Base-by-base conservation (phyloP, 2,113 vertebrate species). In the Tragelaphus strepsiceros region DNA sequence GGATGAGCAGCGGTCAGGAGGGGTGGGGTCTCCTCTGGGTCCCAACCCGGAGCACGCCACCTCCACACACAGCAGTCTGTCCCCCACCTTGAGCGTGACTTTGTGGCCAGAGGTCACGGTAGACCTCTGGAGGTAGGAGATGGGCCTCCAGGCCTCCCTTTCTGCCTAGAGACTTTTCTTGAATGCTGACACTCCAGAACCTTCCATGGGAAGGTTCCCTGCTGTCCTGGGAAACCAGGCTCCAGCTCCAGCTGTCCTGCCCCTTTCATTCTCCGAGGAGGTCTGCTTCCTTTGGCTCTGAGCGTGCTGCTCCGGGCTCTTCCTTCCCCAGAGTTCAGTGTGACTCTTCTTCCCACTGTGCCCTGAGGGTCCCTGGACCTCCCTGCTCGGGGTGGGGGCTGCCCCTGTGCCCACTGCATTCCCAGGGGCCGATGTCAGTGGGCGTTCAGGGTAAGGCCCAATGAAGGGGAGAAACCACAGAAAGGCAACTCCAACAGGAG, bases 391-490 rank as follows among this genome's bases (percentile, higher is more conserved):
- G 46, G 35, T 28, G 7, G 49, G 54, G 32, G 12, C 24, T n/a
- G 43, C 49, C n/a, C 24, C 2, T 83, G 21, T 56, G 21, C 46
- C 53, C 89, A 39, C 53, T 26, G 78, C 53, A 51, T 14, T 17
- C 67, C 56, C 35, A 39, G 26, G 46, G 30, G 61, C 85, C 30
- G n/a, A 77, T 71, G 14, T 39, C 16, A 16, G 35, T 5, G 1
- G 16, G 32, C 6, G 2, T 54, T 54, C 32, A 9, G 53, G 43
- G 28, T 49, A 92, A 12, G 8, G 32, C 14, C 39, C 14, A 9
- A 53, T 1, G 39, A 67, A 7, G 51, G 61, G n/a, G 56, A 32
- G 61, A 32, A 56, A 30, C 30, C 10, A 1, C 0, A 2, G 22
- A 35, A 49, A n/a, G 8, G 26, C 22, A 28, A 10, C 46, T 30